phyloP scores from a whole-genome alignment of 64 coral and sea anemone genomes.

The Montipora capricornis region DNA sequence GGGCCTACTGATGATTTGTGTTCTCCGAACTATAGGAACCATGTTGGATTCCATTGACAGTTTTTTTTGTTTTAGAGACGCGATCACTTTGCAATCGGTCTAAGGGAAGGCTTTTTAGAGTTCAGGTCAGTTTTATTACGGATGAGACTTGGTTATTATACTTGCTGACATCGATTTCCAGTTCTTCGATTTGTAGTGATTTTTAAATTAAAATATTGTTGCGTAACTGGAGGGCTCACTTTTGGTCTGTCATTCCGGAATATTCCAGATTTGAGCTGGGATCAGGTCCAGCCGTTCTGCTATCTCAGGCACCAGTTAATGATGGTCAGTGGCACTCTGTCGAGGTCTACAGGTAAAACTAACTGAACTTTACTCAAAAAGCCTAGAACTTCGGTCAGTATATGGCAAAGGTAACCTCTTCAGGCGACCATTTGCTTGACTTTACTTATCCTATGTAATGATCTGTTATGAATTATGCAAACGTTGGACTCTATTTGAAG shows the following conservation, averaged over 20 bases:
- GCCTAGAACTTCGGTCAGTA: not conserved
- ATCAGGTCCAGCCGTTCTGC: slow-evolving; percentile 50
- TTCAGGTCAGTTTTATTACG: slow-evolving; percentile 37
- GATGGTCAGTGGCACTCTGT: slow-evolving; percentile 71
- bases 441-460: not conserved
- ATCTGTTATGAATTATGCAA: not conserved
- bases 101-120: slow-evolving; percentile 52
- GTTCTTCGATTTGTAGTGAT: too few relatives aligned
- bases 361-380: not conserved
- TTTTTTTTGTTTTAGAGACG: slow-evolving; percentile 35
- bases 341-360: slow-evolving; percentile 60
- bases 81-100: slow-evolving; percentile 51
- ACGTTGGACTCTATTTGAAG: too few relatives aligned
- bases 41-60: not conserved
- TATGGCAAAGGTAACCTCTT: too few relatives aligned
- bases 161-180: not conserved
- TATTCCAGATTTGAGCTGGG: slow-evolving; percentile 53
- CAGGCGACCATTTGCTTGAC: too few relatives aligned
- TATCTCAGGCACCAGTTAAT: slow-evolving; percentile 30
- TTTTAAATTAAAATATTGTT: not conserved
- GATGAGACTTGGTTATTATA: not conserved
- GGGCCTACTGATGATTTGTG: too few relatives aligned
- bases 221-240: not conserved
- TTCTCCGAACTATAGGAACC: not conserved
- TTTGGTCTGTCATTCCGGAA: not conserved